Percentiles rank a stretch among this genome's conserved stretches.
Conservation (phyloP, 2,888 invertebrate genomes). For the Lepidonotus clava region DNA sequence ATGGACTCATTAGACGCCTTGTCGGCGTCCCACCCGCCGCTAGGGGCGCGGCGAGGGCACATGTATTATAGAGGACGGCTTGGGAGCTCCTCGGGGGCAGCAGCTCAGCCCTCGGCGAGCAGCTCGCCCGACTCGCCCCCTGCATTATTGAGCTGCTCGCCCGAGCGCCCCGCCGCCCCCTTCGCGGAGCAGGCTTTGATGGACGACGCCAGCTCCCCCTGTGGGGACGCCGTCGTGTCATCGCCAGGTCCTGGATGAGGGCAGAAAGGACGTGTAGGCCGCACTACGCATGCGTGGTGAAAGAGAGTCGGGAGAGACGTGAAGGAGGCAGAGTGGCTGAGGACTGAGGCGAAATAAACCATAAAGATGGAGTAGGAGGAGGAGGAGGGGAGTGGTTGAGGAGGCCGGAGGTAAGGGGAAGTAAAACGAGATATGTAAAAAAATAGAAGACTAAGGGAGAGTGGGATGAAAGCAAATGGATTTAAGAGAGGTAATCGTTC, state of each 20-base stretch:
- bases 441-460: neutral
- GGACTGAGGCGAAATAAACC: too few relatives aligned
- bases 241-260: neutral
- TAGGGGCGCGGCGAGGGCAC: neutral
- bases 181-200: constrained; percentile 29
- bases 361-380: neutral
- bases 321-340: neutral
- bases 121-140: neutral
- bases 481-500: too few relatives aligned
- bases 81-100: neutral
- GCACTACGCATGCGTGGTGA: neutral
- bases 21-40: neutral
- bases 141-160: constrained; percentile 10
- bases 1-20: constrained; percentile 44
- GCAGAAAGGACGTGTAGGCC: constrained; percentile 21
- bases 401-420: neutral
- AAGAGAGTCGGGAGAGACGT: neutral
- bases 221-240: neutral
- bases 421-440: neutral
- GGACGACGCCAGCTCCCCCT: constrained; percentile 22
- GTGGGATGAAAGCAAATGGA: neutral
- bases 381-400: neutral
- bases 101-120: neutral
- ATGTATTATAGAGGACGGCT: neutral
- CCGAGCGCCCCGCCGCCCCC: neutral